Base-by-base conservation (phyloP, 2,797 vertebrate genomes). In the Chiroxiphia lanceolata region DNA sequence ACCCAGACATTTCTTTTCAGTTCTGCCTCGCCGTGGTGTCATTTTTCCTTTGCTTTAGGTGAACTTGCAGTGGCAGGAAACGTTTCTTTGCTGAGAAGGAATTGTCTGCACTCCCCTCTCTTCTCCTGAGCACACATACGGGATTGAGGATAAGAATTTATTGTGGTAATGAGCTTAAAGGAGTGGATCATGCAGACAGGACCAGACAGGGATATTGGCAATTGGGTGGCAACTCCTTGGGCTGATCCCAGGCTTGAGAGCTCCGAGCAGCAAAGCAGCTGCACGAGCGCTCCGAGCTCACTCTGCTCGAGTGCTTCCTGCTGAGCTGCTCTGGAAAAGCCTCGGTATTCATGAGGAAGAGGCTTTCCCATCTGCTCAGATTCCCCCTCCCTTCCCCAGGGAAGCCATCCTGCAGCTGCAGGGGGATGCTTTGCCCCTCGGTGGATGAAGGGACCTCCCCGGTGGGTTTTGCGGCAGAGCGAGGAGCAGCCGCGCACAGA, bases 221-320 rank as follows among this genome's bases (percentile, higher is more conserved):
- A 17, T 2, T 61, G 59, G 42, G 42, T 79, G 59, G n/a, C 47
- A 88, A 6, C 38, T 81, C 77, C 59, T 76, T 65, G 54, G 31
- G 44, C 47, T 87, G 77, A 71, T 59, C 77, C 77, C 89, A 60
- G 57, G 50, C 51, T 42, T 27, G 45, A 68, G 53, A 36, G 51
- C 14, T 23, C n/a, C 0, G 0, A 76, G 33, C 0, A 2, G 78
- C 42, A 47, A 51, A 85, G 61, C 31, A 61, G 50, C 16, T 5
- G 29, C 0, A 0, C 3, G 13, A 77, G 56, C 2, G 0, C 38
- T 33, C 27, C 0, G 0, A 65, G 47, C 54, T 69, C 0, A 0
- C 64, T 92, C 54, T 0, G 5, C 68, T 92, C 1, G 1, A 92
- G 61, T 36, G 79, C 45, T 68, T 94, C 79, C 75, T 64, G 34